phyloP scores from a whole-genome alignment of 2,888 invertebrate species.

The Cephus rjabovi region DNA sequence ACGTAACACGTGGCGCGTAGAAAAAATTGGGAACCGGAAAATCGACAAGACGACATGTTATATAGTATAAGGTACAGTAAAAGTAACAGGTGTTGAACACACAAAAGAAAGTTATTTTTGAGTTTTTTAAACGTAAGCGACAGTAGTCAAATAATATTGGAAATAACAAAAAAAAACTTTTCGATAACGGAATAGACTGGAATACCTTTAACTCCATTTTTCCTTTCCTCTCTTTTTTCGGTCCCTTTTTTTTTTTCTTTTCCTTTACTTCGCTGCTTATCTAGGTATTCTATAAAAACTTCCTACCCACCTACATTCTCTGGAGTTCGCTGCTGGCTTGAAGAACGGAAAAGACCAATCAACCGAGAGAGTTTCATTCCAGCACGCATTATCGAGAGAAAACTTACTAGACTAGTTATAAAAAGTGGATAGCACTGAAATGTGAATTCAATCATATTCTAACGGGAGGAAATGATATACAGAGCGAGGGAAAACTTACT shows the following conservation, averaged over 20 bases:
- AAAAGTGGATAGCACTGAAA: neutral
- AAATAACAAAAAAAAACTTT: neutral
- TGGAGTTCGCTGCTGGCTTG: neutral
- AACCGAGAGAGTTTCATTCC: neutral
- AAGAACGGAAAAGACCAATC: neutral
- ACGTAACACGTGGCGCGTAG: neutral
- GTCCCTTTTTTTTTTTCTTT: neutral
- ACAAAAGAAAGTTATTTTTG: neutral
- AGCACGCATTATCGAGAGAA: neutral
- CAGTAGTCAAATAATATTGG: neutral
- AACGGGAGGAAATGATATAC: neutral
- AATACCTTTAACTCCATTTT: neutral
- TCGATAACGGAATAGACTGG: neutral
- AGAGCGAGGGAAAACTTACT: neutral
- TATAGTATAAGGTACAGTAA: neutral
- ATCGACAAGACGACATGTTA: too few species aligned
- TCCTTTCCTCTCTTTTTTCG: neutral
- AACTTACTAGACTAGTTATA: neutral
- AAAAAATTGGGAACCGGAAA: neutral
- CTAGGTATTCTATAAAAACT: neutral
- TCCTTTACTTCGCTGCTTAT: neutral
- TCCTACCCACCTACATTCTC: neutral
- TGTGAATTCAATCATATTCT: neutral
- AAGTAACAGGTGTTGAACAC: neutral
- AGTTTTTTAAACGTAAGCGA: neutral